These are phyloP conservation scores for Rhyacophila brunnea DNA, from an alignment of 1,140 invertebrate genomes.

Conservation along the genomic window DNA sequence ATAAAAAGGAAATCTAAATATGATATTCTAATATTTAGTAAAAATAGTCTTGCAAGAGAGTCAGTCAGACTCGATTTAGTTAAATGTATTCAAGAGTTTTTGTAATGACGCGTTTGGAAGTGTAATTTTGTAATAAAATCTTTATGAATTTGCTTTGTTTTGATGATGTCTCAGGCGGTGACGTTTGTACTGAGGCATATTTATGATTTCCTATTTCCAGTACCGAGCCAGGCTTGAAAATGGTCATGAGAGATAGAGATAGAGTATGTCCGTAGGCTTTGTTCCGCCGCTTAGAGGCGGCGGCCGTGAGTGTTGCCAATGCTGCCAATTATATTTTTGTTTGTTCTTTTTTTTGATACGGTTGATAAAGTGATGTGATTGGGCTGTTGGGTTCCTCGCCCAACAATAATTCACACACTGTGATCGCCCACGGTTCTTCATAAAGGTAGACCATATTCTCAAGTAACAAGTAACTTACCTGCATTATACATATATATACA, in stretches of 20 bases:
- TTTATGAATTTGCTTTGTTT: too few relatives aligned
- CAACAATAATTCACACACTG: slow-evolving; percentile 47
- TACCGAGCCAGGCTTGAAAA: too few relatives aligned
- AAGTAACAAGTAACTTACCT: slow-evolving; percentile 45
- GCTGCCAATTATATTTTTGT: slow-evolving; percentile 33
- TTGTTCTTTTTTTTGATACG: slow-evolving; percentile 31
- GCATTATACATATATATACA: slow-evolving; percentile 40
- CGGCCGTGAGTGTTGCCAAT: slow-evolving; percentile 19
- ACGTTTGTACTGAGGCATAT: too few relatives aligned
- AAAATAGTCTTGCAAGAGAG: too few relatives aligned
- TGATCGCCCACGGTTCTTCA: slow-evolving; percentile 30
- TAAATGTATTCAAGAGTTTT: too few relatives aligned
- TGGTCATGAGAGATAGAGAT: not conserved
- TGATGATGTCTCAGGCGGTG: too few relatives aligned
- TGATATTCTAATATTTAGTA: too few relatives aligned
- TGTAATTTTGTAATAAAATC: too few relatives aligned
- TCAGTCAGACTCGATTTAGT: too few relatives aligned
- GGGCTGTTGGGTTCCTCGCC: slow-evolving; percentile 32
- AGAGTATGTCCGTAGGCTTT: not conserved
- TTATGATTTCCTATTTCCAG: too few relatives aligned
- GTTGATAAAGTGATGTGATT: slow-evolving; percentile 37
- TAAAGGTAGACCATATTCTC: slow-evolving; percentile 41
- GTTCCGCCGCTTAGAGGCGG: not conserved
- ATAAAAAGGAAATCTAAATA: too few relatives aligned
- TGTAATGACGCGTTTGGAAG: too few relatives aligned